Evolutionary conservation across 1,140 invertebrate genomes (phyloP).

Genomic region (Euura saliciscinereae): DNA sequence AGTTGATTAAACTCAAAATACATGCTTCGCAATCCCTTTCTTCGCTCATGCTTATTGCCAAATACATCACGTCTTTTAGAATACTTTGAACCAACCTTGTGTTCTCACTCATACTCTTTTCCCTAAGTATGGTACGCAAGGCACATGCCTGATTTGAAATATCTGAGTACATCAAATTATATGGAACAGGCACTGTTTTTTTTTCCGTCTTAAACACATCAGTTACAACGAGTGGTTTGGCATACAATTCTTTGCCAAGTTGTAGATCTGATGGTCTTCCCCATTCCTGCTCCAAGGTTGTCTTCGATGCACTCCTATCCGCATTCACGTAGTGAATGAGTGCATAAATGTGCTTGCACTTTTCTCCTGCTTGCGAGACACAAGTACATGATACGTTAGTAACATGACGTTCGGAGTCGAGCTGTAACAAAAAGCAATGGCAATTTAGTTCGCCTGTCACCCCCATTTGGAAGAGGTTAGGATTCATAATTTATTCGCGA

Average conservation of each 20-base stretch:
- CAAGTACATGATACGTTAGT: constrained; percentile 21
- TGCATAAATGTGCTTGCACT: constrained; percentile 29
- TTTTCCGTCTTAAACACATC: too few species aligned
- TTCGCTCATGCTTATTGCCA: too few species aligned
- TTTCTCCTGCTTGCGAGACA: constrained; percentile 20
- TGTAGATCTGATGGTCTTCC: constrained; percentile 24
- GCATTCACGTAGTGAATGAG: constrained; percentile 30
- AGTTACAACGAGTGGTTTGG: constrained; percentile 11
- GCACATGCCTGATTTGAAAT: too few species aligned
- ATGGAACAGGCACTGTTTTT: too few species aligned
- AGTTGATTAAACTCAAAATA: constrained; percentile 8
- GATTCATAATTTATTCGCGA: too few species aligned
- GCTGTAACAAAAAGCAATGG: too few species aligned
- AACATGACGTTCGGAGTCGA: neutral
- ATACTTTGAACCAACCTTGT: constrained; percentile 9
- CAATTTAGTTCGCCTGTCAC: too few species aligned
- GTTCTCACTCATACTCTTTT: neutral
- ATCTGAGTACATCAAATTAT: too few species aligned
- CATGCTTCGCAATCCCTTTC: neutral
- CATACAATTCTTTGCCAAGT: constrained; percentile 25
- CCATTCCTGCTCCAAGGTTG: constrained; percentile 29
- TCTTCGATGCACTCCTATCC: constrained; percentile 26
- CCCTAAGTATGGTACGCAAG: too few species aligned
- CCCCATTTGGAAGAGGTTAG: too few species aligned
- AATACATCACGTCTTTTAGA: too few species aligned